Conservation (phyloP, 2,797 vertebrate genomes). For the Nothura maculosa region DNA sequence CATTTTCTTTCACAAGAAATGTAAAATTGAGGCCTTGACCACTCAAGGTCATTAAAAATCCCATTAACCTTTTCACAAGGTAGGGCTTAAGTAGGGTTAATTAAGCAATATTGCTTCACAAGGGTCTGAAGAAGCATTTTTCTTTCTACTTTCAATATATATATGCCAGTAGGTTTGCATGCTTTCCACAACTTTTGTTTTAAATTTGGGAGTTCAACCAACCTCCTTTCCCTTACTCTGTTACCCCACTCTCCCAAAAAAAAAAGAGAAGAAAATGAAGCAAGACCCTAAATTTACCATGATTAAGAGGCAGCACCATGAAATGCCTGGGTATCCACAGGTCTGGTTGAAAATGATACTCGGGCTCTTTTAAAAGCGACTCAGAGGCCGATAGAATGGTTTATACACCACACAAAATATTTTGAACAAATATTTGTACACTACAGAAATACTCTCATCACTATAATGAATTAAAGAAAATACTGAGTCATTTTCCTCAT, state of each 20-base stretch:
- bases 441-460: conserved; percentile 24
- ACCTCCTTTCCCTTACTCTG: too few species aligned
- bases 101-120: conserved; percentile 75
- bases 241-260: too few species aligned
- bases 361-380: background rate
- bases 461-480: conserved; percentile 59
- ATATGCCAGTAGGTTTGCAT: conserved; percentile 17
- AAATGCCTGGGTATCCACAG: background rate
- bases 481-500: conserved; percentile 36
- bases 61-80: conserved; percentile 77
- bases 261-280: background rate
- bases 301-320: background rate
- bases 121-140: conserved; percentile 65
- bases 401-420: background rate
- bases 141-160: conserved; percentile 46
- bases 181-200: background rate
- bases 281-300: background rate
- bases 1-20: conserved; percentile 75
- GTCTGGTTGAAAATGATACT: background rate
- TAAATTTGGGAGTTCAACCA: background rate
- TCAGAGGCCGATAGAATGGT: background rate
- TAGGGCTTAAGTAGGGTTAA: conserved; percentile 78
- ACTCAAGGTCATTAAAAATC: conserved; percentile 78
- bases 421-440: background rate
- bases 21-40: conserved; percentile 78